These are phyloP conservation scores for Corbicula japonica DNA, from an alignment of 2,888 invertebrate genomes.

Conservation along the genomic window DNA sequence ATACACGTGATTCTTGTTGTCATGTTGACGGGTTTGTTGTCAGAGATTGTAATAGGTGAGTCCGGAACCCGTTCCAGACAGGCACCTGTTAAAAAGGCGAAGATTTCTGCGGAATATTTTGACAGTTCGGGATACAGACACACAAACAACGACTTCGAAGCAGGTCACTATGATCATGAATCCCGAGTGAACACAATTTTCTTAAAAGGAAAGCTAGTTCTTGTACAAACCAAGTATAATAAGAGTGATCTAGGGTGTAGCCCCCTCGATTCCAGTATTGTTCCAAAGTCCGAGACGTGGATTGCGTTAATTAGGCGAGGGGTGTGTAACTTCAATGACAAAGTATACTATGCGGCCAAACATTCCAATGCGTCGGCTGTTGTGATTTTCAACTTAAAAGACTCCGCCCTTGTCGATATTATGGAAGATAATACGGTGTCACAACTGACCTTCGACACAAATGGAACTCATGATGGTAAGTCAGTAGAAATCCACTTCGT, in stretches of 20 bases:
- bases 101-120: not conserved
- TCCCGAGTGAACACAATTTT: slow-evolving; percentile 1
- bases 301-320: slow-evolving; percentile 93
- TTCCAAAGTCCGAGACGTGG: slow-evolving; percentile 89
- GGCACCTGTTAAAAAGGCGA: not conserved
- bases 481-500: too few species aligned
- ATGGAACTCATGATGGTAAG: too few species aligned
- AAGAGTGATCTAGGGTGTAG: slow-evolving; percentile 37
- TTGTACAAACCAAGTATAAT: slow-evolving; percentile 5
- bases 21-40: too few species aligned
- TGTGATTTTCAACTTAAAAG: slow-evolving; percentile 89
- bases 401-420: too few species aligned
- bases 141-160: not conserved
- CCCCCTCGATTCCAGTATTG: slow-evolving; percentile 41
- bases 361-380: slow-evolving; percentile 91
- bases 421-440: too few species aligned
- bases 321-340: slow-evolving; percentile 93
- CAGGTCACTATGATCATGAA: not conserved
- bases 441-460: too few species aligned
- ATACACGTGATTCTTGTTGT: too few species aligned
- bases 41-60: too few species aligned
- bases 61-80: too few species aligned
- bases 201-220: slow-evolving; percentile 13
- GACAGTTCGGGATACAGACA: slow-evolving; percentile 1
- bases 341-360: slow-evolving; percentile 92